phyloP scores from a whole-genome alignment of 2,888 invertebrate species.

The Hipparchia semele region DNA sequence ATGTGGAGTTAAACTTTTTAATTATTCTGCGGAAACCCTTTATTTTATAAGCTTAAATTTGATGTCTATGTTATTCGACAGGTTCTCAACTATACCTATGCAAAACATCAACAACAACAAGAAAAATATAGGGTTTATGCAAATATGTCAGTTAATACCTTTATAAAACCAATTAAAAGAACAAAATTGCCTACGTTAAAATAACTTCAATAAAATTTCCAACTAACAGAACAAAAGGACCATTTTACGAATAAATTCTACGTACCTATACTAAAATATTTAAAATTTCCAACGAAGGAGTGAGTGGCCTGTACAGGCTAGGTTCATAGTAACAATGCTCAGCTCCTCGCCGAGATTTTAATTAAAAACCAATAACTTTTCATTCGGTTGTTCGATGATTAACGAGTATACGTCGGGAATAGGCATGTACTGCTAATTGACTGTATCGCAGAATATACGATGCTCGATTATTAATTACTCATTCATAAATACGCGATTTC shows the following conservation, averaged over 20 bases:
- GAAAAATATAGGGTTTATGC: too few relatives aligned
- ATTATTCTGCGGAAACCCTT: too few relatives aligned
- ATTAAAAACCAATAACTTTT: constrained; percentile 36
- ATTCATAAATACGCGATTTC: neutral
- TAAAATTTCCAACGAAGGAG: constrained; percentile 2
- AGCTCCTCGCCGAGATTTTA: constrained; percentile 24
- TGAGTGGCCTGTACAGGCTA: neutral
- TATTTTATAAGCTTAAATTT: too few relatives aligned
- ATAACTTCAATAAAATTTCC: too few relatives aligned
- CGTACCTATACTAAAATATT: neutral
- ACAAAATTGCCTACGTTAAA: too few relatives aligned
- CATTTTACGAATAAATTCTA: neutral
- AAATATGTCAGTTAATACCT: too few relatives aligned
- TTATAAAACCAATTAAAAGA: too few relatives aligned
- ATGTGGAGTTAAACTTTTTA: too few relatives aligned
- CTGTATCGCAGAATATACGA: constrained; percentile 23
- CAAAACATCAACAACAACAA: too few relatives aligned
- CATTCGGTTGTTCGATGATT: constrained; percentile 30
- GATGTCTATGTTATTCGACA: too few relatives aligned
- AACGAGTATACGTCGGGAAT: constrained; percentile 22
- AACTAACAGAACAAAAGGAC: neutral
- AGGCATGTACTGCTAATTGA: constrained; percentile 27
- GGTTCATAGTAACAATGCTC: constrained; percentile 12
- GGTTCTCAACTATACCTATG: too few relatives aligned
- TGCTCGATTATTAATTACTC: constrained; percentile 17